A percentile compares a stretch with the other conserved stretches of the same genome.
Evolutionary conservation across 2,797 vertebrate genomes (phyloP).

Genomic region (Microctenopoma lineatum): DNA sequence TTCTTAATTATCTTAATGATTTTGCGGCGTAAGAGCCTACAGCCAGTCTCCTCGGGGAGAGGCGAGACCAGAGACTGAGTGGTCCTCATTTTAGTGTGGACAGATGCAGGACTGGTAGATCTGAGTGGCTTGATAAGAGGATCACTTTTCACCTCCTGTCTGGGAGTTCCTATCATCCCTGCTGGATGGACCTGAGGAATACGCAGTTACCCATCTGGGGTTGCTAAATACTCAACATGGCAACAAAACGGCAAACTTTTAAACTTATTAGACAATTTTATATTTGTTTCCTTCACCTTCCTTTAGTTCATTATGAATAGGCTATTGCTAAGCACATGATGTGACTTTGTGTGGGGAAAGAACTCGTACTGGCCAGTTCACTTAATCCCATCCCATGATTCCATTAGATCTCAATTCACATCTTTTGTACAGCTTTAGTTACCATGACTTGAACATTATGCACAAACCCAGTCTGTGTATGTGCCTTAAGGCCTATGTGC

Average conservation of each 20-base stretch:
- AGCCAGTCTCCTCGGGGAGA: conserved; percentile 56
- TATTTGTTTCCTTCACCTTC: conserved; percentile 41
- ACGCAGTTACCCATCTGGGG: conserved; percentile 23
- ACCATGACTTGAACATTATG: conserved; percentile 25
- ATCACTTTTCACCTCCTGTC: conserved; percentile 78
- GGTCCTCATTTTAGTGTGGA: conserved; percentile 52
- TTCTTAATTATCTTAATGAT: conserved; percentile 69
- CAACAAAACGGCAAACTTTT: conserved; percentile 18
- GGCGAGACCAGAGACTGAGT: conserved; percentile 46
- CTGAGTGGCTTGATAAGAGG: conserved; percentile 67
- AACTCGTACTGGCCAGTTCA: conserved; percentile 11
- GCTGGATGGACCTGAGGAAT: conserved; percentile 45
- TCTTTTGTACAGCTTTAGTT: conserved; percentile 17
- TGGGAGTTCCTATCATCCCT: conserved; percentile 57
- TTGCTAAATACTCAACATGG: conserved; percentile 10
- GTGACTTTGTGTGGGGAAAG: conserved; percentile 6
- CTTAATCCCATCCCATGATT: conserved; percentile 45
- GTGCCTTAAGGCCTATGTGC: conserved; percentile 7
- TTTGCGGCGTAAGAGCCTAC: conserved; percentile 36
- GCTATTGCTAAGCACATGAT: conserved; percentile 38
- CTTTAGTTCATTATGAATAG: conserved; percentile 28
- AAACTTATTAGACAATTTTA: conserved; percentile 12
- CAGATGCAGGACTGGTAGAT: conserved; percentile 66
- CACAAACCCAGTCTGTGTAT: background rate
- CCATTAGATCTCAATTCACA: conserved; percentile 24